Percentiles rank a stretch among this genome's conserved stretches.
Conservation (phyloP, 2,797 vertebrate species). For the Xiphophorus birchmanni region DNA sequence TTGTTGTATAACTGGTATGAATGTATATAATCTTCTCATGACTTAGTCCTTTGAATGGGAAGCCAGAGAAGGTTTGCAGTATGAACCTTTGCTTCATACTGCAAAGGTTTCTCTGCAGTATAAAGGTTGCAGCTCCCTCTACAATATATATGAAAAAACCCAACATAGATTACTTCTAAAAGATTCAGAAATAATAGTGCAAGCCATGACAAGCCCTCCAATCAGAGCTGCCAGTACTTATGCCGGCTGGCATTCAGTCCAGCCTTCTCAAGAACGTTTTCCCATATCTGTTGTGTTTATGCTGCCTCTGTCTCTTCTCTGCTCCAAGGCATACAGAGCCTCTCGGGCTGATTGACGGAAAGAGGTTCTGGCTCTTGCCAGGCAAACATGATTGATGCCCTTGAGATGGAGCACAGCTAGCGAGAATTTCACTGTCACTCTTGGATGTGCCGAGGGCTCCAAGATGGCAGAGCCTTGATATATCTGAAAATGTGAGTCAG, state of each 20-base stretch:
- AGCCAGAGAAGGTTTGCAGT: not conserved
- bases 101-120: not conserved
- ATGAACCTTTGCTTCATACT: too few relatives aligned
- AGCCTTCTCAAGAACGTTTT: conserved; percentile 64
- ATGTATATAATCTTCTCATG: not conserved
- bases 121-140: conserved; percentile 5
- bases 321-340: conserved; percentile 48
- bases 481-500: conserved; percentile 34
- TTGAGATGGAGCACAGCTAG: conserved; percentile 65
- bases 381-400: conserved; percentile 65
- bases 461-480: conserved; percentile 47
- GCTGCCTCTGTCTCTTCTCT: conserved; percentile 52
- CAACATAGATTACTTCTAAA: conserved; percentile 43
- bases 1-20: not conserved
- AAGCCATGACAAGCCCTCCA: conserved; percentile 53
- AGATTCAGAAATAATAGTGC: conserved; percentile 45
- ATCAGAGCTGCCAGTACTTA: conserved; percentile 56
- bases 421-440: conserved; percentile 64
- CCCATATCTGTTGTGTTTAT: conserved; percentile 67
- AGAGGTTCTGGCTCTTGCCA: conserved; percentile 67
- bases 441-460: conserved; percentile 49
- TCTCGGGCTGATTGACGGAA: conserved; percentile 64
- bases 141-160: not conserved
- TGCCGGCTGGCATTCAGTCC: conserved; percentile 38
- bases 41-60: not conserved